phyloP scores from a whole-genome alignment of 2,888 invertebrate species.

The Amblyteles armatorius region DNA sequence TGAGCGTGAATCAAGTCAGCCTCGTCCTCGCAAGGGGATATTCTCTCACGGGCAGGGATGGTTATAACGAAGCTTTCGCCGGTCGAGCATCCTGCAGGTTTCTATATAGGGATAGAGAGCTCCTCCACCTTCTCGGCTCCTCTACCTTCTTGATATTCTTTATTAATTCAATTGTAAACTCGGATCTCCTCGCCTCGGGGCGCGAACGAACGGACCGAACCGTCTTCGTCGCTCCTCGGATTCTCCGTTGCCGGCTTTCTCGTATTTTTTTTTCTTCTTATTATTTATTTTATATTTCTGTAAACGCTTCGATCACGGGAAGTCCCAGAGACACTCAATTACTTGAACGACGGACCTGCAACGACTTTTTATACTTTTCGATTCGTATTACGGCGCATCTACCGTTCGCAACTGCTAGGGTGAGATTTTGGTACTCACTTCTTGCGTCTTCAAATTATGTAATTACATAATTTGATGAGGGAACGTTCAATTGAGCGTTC shows the following conservation, averaged over 20 bases:
- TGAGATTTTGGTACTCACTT: neutral
- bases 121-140: conserved; percentile 10
- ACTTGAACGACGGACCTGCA: neutral
- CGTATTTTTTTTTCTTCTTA: neutral
- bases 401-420: neutral
- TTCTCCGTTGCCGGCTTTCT: neutral
- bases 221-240: neutral
- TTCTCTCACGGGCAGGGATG: conserved; percentile 11
- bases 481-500: neutral
- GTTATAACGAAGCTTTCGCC: conserved; percentile 48
- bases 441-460: neutral
- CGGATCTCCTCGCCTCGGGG: conserved; percentile 25
- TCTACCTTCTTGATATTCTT: conserved; percentile 61
- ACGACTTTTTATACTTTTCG: neutral
- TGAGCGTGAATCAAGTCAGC: conserved; percentile 38
- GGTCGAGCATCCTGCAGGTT: neutral
- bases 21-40: conserved; percentile 1
- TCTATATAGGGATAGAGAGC: conserved; percentile 2
- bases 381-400: neutral
- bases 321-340: neutral
- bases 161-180: conserved; percentile 69
- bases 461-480: neutral
- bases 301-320: neutral
- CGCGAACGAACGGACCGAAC: conserved; percentile 26
- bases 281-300: neutral